phyloP scores from a whole-genome alignment of 2,797 vertebrate species.

The Cheirogaleus major region DNA sequence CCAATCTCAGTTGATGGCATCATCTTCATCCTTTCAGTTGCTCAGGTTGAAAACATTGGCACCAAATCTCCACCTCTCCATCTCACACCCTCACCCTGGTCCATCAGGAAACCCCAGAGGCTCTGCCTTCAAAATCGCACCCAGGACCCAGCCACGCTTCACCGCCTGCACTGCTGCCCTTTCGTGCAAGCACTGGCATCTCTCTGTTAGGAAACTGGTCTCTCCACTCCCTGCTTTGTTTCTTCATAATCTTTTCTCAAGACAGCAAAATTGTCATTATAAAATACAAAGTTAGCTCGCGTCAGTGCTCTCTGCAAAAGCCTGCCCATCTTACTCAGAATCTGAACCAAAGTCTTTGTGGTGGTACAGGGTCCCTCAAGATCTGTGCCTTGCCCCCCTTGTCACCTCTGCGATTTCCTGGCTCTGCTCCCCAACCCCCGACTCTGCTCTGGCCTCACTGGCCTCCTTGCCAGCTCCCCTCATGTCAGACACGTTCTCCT shows the following conservation, averaged over 20 bases:
- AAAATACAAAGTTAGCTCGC: background rate
- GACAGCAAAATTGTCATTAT: background rate
- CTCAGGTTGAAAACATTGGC: background rate
- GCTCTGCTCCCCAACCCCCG: fast-evolving
- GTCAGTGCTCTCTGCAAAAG: background rate
- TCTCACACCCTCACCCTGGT: background rate
- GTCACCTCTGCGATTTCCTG: background rate
- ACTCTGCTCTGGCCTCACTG: background rate
- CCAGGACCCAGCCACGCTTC: background rate
- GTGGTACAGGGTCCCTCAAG: background rate
- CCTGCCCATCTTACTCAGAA: background rate
- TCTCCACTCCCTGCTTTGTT: background rate
- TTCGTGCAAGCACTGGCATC: background rate
- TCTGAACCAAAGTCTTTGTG: background rate
- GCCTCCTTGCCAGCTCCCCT: background rate
- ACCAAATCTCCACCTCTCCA: background rate
- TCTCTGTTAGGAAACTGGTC: background rate
- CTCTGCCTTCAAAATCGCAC: background rate
- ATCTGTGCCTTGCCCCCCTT: fast-evolving
- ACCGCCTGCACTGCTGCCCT: background rate
- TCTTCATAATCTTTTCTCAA: background rate
- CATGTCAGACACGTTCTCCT: background rate
- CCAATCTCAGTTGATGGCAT: background rate
- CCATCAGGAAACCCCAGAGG: background rate
- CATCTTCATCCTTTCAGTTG: background rate